These are phyloP conservation scores for Agriopis leucophaearia DNA, from an alignment of 2,888 invertebrate species.

Conservation along the genomic window DNA sequence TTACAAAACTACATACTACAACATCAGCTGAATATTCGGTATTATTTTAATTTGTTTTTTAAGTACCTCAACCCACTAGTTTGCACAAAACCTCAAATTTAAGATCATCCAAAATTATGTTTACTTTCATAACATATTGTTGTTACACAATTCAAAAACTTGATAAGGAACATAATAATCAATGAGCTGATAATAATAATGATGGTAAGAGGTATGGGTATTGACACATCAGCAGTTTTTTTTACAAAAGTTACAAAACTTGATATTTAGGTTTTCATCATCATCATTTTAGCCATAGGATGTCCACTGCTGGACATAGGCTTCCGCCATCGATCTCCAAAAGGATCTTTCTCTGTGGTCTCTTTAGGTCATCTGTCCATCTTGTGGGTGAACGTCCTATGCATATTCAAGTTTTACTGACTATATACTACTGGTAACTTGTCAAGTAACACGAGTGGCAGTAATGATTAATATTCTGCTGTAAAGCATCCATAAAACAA, in stretches of 20 bases:
- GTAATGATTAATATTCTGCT: neutral
- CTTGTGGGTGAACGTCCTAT: too few relatives aligned
- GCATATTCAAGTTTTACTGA: neutral
- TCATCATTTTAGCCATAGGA: too few relatives aligned
- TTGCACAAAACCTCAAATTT: too few relatives aligned
- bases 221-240: slow-evolving; percentile 32
- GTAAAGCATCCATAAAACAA: neutral
- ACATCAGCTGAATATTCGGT: too few relatives aligned
- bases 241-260: neutral
- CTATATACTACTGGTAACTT: neutral
- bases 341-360: too few relatives aligned
- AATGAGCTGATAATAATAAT: slow-evolving; percentile 21
- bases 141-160: neutral
- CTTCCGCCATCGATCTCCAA: too few relatives aligned
- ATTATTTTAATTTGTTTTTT: too few relatives aligned
- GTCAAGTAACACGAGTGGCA: neutral
- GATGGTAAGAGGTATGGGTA: slow-evolving; percentile 1
- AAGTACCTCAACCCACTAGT: too few relatives aligned
- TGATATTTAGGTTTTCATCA: too few relatives aligned
- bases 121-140: neutral
- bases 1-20: too few relatives aligned
- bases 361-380: too few relatives aligned
- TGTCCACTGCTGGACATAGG: too few relatives aligned
- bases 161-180: slow-evolving; percentile 18
- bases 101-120: slow-evolving; percentile 1